A percentile compares a stretch with the other conserved stretches of the same genome.
Evolutionary conservation across 2,888 invertebrate species (phyloP).

Genomic region (Dioctria linearis): DNA sequence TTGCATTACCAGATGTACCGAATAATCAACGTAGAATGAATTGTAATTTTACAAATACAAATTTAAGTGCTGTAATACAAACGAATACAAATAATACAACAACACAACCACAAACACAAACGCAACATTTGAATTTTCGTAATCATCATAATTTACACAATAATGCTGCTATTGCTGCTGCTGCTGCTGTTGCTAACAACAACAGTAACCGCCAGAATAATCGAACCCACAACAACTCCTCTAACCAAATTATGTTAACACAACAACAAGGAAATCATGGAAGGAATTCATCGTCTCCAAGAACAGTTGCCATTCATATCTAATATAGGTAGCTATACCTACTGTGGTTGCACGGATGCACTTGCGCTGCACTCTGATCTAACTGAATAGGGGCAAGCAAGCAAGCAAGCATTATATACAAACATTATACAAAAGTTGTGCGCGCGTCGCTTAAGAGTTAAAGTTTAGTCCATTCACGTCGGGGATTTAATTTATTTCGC

Average conservation of each 20-base stretch:
- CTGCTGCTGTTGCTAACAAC: no score
- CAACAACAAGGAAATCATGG: slow-evolving; percentile 57
- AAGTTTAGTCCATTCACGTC: slow-evolving; percentile 55
- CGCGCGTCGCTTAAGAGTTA: not conserved
- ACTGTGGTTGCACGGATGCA: not conserved
- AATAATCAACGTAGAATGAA: slow-evolving; percentile 71
- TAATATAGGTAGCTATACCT: slow-evolving; percentile 48
- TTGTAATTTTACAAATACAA: slow-evolving; percentile 66
- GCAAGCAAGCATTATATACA: no score
- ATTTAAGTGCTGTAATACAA: no score
- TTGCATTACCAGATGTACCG: slow-evolving; percentile 87
- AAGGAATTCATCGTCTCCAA: slow-evolving; percentile 55
- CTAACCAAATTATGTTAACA: slow-evolving; percentile 46
- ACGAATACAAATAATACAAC: no score
- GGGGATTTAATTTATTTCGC: slow-evolving; percentile 55
- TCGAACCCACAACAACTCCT: slow-evolving; percentile 26
- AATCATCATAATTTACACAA: slow-evolving; percentile 43
- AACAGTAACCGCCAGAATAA: slow-evolving; percentile 36
- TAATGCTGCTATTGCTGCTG: not conserved
- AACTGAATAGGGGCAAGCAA: no score
- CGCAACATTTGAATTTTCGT: slow-evolving; percentile 86
- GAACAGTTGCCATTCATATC: slow-evolving; percentile 64
- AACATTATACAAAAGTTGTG: no score
- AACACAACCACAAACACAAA: slow-evolving; percentile 74
- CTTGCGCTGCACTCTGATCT: not conserved